Evolutionary conservation across 2,797 vertebrate species (phyloP), one percentile per base, ranked within the genome.

Genomic region (Nothura maculosa): DNA sequence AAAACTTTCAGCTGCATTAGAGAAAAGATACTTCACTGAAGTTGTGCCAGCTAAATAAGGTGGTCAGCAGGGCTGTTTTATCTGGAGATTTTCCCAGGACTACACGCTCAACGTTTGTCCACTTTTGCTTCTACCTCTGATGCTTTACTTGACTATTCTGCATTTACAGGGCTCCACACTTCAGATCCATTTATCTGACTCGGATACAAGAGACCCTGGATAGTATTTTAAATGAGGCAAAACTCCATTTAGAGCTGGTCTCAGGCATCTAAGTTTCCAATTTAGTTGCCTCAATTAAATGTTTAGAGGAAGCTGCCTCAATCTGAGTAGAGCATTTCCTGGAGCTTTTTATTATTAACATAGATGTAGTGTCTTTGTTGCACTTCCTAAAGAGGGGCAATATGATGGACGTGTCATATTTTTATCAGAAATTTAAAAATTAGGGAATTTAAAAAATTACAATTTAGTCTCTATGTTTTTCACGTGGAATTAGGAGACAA

Each of bases 81-180:
- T 68, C 36, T 40, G 57, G 28, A 83, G 27, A 30, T 27, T 81
- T 82, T 81, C 6, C 27, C 19, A 42, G 25, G 25, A 13, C 7
- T 58, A 3, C 5, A 20, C 3, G 7, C 24, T 25, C 32, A 79
- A 30, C 13, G 80, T 28, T 17, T 12, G 5, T 17, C 0, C 0
- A 6, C 11, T 67, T 78, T 84, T 38, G 2, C 17, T 69, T 67
- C 25, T 61, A 5, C 6, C 21, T 9, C 4, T 74, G 28, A 84
- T 63, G 60, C 3, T 12, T 64, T 68, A 69, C 64, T 57, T 61
- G 57, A 70, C 4, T 66, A 75, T 81, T 19, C 30, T 54, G 30
- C 9, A 17, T 0, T 4, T 42, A 30, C 25, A 58, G 24, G 50
- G 5, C 4, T 58, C 88, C 84, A 28, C 0, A 0, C 19, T 60